A percentile compares a stretch with the other conserved stretches of the same genome.
phyloP scores from a whole-genome alignment of 2,797 vertebrate species.

The Anguilla pacifica region DNA sequence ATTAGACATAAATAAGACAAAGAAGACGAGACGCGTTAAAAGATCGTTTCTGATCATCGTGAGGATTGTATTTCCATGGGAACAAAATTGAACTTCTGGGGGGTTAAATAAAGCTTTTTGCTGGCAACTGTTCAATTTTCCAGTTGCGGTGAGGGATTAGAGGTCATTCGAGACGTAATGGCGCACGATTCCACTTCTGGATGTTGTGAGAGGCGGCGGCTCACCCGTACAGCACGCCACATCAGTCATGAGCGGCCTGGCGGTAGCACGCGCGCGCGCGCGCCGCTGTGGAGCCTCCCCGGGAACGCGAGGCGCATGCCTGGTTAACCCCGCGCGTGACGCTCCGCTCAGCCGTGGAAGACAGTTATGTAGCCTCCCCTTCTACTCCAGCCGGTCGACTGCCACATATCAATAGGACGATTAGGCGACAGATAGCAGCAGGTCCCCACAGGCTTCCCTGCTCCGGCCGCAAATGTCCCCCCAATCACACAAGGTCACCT shows the following conservation, averaged over 20 bases:
- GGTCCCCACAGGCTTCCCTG: background rate
- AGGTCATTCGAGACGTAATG: background rate
- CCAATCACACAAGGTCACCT: background rate
- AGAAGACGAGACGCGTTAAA: slow-evolving; percentile 46
- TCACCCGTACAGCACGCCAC: background rate
- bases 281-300: background rate
- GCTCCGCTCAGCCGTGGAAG: background rate
- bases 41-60: slow-evolving; percentile 37
- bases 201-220: background rate
- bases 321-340: background rate
- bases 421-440: background rate
- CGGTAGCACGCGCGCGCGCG: background rate
- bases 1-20: background rate
- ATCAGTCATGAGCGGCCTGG: background rate
- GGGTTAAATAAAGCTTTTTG: slow-evolving; percentile 50
- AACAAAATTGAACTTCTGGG: slow-evolving; percentile 51
- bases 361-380: background rate
- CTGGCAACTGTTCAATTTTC: background rate
- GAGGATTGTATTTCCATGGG: slow-evolving; percentile 55
- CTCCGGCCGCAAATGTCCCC: background rate
- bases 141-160: background rate
- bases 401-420: background rate
- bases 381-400: background rate
- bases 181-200: background rate
- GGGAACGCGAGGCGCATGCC: background rate